Percentiles rank a stretch among this genome's conserved stretches.
phyloP scores from a whole-genome alignment of 1,140 invertebrate species.

The Drosophila micromelanica region DNA sequence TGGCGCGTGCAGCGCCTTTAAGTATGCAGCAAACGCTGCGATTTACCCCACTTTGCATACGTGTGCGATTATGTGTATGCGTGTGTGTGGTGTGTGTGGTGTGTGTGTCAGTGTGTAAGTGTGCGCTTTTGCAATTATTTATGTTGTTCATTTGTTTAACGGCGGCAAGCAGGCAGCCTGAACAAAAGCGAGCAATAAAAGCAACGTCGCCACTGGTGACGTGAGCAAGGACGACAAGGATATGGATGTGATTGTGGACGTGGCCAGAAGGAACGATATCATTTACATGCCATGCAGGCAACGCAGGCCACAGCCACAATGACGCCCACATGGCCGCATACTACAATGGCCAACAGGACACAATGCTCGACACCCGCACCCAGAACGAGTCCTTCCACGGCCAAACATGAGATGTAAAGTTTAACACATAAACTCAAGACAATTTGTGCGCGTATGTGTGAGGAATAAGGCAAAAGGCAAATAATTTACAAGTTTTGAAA shows the following conservation, averaged over 20 bases:
- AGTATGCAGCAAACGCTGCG: constrained; percentile 66
- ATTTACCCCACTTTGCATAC: constrained; percentile 67
- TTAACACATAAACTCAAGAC: constrained; percentile 83
- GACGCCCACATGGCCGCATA: constrained; percentile 54
- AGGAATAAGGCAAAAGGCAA: constrained; percentile 81
- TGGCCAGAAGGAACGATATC: constrained; percentile 80
- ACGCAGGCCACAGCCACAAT: constrained; percentile 54
- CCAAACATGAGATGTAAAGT: constrained; percentile 74
- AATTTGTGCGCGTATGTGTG: constrained; percentile 79
- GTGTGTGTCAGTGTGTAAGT: constrained; percentile 26
- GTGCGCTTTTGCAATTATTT: constrained; percentile 80
- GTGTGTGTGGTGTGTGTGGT: constrained; percentile 9
- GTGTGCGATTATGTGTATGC: constrained; percentile 26
- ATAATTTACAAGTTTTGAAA: constrained; percentile 82
- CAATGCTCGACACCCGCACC: constrained; percentile 8
- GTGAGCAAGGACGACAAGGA: constrained; percentile 53
- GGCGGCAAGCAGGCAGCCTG: constrained; percentile 65
- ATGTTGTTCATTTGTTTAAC: constrained; percentile 83
- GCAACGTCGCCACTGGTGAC: constrained; percentile 56
- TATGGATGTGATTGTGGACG: constrained; percentile 50
- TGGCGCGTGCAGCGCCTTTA: constrained; percentile 58
- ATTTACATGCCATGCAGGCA: constrained; percentile 79
- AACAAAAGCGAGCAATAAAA: constrained; percentile 65
- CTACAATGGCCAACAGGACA: constrained; percentile 50
- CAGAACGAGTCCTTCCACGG: constrained; percentile 27